A percentile compares a stretch with the other conserved stretches of the same genome.
These are phyloP conservation scores for Montipora capricornis DNA, from an alignment of 64 coral and sea anemone genomes.

Conservation along the genomic window DNA sequence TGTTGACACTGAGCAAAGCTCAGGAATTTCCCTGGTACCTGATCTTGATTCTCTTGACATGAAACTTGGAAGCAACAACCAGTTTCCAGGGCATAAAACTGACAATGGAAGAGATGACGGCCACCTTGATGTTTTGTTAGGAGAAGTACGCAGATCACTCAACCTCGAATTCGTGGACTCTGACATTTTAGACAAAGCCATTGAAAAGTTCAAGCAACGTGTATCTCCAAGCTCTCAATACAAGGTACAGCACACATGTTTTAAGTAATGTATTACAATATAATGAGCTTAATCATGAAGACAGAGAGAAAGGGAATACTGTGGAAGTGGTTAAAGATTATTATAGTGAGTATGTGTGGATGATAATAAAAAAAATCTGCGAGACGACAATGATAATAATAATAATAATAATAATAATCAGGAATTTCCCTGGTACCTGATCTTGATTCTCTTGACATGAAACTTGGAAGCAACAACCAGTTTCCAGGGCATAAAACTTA, in stretches of 20 bases:
- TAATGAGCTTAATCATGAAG: too few species aligned
- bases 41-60: conserved; percentile 30
- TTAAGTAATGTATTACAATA: too few species aligned
- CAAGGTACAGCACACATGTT: conserved; percentile 27
- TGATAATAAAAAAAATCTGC: too few species aligned
- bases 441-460: conserved; percentile 16
- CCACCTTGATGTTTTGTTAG: conserved; percentile 41
- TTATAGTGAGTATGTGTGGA: too few species aligned
- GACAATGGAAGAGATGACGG: conserved; percentile 2
- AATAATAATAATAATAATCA: not conserved
- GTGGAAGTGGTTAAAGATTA: too few species aligned
- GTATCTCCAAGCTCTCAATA: conserved; percentile 54
- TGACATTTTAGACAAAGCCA: conserved; percentile 72
- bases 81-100: not conserved
- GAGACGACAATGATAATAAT: too few species aligned
- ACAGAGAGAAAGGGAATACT: too few species aligned
- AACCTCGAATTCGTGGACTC: conserved; percentile 60
- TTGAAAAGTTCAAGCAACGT: conserved; percentile 71
- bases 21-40: conserved; percentile 14
- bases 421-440: conserved; percentile 17
- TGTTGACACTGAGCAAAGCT: conserved; percentile 34
- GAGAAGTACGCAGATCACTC: conserved; percentile 62
- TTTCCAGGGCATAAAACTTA: not conserved
- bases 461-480: conserved; percentile 12
- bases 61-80: conserved; percentile 6